Conservation (phyloP, 1,140 invertebrate species). For the Dolichoris vasculosae region DNA sequence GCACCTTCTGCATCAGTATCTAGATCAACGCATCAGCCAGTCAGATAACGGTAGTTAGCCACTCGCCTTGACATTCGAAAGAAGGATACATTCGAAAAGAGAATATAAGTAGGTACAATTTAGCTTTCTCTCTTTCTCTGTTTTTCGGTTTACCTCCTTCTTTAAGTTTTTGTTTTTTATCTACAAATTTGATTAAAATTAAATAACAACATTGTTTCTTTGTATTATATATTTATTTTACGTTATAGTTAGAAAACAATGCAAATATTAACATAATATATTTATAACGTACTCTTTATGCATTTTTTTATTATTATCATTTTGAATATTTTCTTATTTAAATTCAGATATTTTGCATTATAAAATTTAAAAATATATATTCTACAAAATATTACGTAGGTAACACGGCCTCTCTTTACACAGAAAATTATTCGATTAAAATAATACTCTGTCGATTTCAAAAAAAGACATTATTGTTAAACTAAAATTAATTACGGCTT, state of each 20-base stretch:
- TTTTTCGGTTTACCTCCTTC: not conserved
- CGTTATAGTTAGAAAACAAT: not conserved
- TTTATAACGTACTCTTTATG: not conserved
- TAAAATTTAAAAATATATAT: no score
- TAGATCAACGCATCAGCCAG: conserved; percentile 40
- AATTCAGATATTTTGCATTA: no score
- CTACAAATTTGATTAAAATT: conserved; percentile 1
- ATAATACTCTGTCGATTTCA: no score
- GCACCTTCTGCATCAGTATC: conserved; percentile 20
- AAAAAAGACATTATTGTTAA: no score
- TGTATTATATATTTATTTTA: not conserved
- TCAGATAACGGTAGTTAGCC: conserved; percentile 27
- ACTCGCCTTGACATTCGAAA: not conserved
- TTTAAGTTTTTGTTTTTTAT: not conserved
- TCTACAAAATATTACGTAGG: no score
- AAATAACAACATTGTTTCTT: not conserved
- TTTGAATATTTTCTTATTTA: no score
- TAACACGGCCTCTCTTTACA: no score
- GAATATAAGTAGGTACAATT: not conserved
- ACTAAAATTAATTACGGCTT: no score
- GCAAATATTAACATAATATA: not conserved
- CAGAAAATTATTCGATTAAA: no score
- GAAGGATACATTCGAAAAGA: not conserved
- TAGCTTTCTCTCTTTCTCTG: not conserved
- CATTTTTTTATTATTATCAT: not conserved